phyloP scores from a whole-genome alignment of 2,888 invertebrate species.

The Phaonia tiefii region DNA sequence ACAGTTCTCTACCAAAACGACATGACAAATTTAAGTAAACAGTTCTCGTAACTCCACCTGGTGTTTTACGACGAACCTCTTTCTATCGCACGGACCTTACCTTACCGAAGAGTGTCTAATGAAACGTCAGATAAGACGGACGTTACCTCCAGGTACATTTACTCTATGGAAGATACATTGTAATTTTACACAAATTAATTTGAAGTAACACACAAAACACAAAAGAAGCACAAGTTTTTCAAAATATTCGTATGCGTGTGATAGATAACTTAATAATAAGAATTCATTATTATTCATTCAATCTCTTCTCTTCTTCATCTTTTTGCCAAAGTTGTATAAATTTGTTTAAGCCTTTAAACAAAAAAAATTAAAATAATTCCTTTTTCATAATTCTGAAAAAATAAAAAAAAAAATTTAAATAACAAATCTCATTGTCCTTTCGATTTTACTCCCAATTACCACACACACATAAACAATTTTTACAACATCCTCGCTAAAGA shows the following conservation, averaged over 20 bases:
- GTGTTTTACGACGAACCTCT: too few relatives aligned
- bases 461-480: slow-evolving; percentile 65
- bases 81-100: too few relatives aligned
- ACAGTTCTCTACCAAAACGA: too few relatives aligned
- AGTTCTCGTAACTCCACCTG: too few relatives aligned
- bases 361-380: slow-evolving; percentile 10
- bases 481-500: slow-evolving; percentile 68
- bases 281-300: slow-evolving; percentile 55
- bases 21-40: too few relatives aligned
- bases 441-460: slow-evolving; percentile 57
- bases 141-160: too few relatives aligned
- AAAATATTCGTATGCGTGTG: slow-evolving; percentile 62
- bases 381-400: slow-evolving; percentile 26
- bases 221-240: slow-evolving; percentile 55
- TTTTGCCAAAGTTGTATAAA: slow-evolving; percentile 49
- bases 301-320: slow-evolving; percentile 2
- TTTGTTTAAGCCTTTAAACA: slow-evolving; percentile 61
- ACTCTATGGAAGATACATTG: too few relatives aligned
- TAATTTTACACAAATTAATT: too few relatives aligned
- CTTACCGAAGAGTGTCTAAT: too few relatives aligned
- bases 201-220: slow-evolving; percentile 17
- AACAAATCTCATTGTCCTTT: slow-evolving; percentile 72
- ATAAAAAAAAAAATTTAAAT: slow-evolving; percentile 55
- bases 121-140: too few relatives aligned
- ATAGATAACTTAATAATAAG: too few relatives aligned